Evolutionary conservation across 2,888 invertebrate species (phyloP).

Genomic region (Morpho deidamia): DNA sequence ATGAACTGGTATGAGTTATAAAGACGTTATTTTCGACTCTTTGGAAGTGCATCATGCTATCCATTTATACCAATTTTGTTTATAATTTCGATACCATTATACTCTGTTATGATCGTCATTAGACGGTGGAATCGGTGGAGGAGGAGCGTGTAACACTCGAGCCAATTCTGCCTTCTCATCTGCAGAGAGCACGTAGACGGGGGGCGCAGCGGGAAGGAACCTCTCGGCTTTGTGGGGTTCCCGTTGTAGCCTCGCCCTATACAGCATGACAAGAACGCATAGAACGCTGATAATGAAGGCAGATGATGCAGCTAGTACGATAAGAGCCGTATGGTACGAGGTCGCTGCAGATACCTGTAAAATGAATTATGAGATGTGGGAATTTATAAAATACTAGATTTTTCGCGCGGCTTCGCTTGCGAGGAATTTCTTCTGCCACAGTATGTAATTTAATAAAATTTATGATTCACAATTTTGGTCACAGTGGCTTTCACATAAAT

Average conservation of each 20-base stretch:
- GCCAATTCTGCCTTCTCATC: conserved; percentile 79
- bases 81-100: conserved; percentile 1
- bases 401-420: too few relatives aligned
- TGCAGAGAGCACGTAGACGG: conserved; percentile 83
- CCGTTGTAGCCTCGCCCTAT: conserved; percentile 77
- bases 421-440: too few relatives aligned
- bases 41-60: too few relatives aligned
- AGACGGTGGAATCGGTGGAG: conserved; percentile 48
- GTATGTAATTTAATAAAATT: too few relatives aligned
- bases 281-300: conserved; percentile 89
- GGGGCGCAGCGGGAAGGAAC: conserved; percentile 81
- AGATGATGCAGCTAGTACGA: conserved; percentile 87
- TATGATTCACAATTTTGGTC: too few relatives aligned
- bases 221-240: conserved; percentile 76
- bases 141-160: conserved; percentile 57
- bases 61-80: neutral
- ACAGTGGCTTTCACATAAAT: too few relatives aligned
- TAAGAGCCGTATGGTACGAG: conserved; percentile 86
- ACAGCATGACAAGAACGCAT: conserved; percentile 85
- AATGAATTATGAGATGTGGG: neutral
- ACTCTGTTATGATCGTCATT: conserved; percentile 41
- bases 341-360: conserved; percentile 78
- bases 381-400: too few relatives aligned
- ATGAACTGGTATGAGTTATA: too few relatives aligned
- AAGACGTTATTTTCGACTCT: too few relatives aligned